A percentile compares a stretch with the other conserved stretches of the same genome.
Evolutionary conservation across 2,113 vertebrate species (phyloP).

Genomic region (Globicephala melas): DNA sequence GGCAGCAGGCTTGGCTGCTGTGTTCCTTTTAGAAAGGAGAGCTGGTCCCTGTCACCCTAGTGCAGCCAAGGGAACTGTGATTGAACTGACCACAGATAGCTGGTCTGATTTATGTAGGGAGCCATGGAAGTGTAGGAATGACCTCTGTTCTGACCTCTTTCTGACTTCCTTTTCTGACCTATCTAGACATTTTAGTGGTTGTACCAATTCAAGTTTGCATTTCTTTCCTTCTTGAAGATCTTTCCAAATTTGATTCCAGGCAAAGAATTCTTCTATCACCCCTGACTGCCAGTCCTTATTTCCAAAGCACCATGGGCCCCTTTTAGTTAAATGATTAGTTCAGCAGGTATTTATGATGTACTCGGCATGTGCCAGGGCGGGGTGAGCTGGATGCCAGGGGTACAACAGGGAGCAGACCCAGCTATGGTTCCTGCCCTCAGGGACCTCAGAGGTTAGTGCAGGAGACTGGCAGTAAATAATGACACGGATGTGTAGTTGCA

Average conservation of each 20-base stretch:
- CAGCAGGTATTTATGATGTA: too few relatives aligned
- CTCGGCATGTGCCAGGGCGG: neutral
- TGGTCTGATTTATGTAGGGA: neutral
- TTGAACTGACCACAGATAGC: too few relatives aligned
- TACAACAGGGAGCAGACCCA: fast-evolving
- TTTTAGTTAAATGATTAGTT: neutral
- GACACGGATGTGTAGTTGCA: neutral
- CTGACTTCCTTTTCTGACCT: neutral
- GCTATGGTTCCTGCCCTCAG: too few relatives aligned
- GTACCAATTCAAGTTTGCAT: neutral
- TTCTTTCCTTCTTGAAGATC: neutral
- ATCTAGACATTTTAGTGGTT: neutral
- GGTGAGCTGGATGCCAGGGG: neutral
- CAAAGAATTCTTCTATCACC: neutral
- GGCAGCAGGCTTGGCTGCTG: neutral
- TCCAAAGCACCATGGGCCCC: neutral
- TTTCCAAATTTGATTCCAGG: neutral
- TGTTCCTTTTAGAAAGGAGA: neutral
- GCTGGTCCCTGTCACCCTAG: neutral
- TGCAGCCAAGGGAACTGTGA: neutral
- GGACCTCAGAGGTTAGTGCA: neutral
- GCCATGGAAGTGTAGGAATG: too few relatives aligned
- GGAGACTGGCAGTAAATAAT: fast-evolving
- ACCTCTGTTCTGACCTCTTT: neutral
- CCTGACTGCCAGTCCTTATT: neutral